phyloP scores from a whole-genome alignment of 1,140 invertebrate genomes.

The Caerostris extrusa region DNA sequence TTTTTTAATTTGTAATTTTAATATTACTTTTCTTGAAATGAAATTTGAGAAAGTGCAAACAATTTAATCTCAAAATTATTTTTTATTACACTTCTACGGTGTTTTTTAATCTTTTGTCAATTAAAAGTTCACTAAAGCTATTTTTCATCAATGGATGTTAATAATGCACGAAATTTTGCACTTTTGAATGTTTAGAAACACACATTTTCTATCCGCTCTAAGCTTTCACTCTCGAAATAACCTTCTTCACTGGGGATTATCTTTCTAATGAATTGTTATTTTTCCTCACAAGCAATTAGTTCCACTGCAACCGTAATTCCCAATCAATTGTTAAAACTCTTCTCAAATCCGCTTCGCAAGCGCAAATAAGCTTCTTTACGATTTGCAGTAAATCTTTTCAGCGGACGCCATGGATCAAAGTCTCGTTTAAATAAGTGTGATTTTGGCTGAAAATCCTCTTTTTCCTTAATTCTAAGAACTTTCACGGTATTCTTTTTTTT shows the following conservation, averaged over 20 bases:
- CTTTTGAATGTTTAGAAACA: no score
- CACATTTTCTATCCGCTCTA: no score
- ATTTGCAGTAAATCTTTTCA: neutral
- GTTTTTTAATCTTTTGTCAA: no score
- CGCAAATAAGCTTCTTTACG: neutral
- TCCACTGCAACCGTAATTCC: neutral
- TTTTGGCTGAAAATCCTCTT: neutral
- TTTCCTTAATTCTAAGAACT: neutral
- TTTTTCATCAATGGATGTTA: no score
- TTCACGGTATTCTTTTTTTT: neutral
- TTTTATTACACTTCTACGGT: no score
- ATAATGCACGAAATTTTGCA: no score
- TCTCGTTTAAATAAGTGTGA: neutral
- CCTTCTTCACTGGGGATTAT: neutral
- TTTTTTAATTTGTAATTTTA: no score
- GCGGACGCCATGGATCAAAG: neutral
- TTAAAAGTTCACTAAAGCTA: no score
- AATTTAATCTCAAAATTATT: no score
- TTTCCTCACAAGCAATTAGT: constrained; percentile 10
- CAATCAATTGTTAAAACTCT: neutral
- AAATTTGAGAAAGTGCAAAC: no score
- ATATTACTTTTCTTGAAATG: no score
- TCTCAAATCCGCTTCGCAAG: neutral
- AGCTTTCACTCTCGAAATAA: neutral
- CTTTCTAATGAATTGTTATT: neutral